phyloP scores from a whole-genome alignment of 1,140 invertebrate genomes.

The Scaptomyza hsui region DNA sequence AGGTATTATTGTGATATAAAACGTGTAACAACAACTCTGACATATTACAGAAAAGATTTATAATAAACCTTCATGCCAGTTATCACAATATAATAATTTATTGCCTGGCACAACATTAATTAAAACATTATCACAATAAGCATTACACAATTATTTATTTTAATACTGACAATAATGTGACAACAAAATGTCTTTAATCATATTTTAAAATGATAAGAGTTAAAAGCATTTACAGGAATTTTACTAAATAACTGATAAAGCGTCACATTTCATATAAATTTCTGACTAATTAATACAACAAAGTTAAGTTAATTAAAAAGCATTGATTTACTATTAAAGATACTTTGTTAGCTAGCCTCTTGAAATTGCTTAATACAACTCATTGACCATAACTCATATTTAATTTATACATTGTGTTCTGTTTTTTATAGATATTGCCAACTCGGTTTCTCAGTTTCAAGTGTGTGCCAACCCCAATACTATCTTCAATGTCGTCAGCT shows the following conservation, averaged over 20 bases:
- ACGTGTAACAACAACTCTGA: too few relatives aligned
- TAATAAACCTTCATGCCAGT: not conserved
- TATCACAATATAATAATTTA: not conserved
- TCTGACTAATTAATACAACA: not conserved
- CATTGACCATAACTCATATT: not conserved
- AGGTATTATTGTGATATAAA: too few relatives aligned
- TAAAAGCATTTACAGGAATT: not conserved
- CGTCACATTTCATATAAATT: not conserved
- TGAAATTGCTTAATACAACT: not conserved
- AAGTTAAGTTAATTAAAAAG: too few relatives aligned
- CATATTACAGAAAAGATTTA: too few relatives aligned
- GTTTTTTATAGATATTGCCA: conserved; percentile 9
- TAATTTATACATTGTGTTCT: not conserved
- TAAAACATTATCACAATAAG: not conserved
- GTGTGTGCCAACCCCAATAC: conserved; percentile 15
- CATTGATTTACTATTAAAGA: not conserved
- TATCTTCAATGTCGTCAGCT: conserved; percentile 19
- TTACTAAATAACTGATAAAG: too few relatives aligned
- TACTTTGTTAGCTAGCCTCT: not conserved
- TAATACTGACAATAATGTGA: not conserved
- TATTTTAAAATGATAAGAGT: not conserved
- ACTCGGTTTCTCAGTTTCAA: not conserved
- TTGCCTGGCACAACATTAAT: not conserved
- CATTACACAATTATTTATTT: not conserved
- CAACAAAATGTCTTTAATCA: not conserved